Conservation (phyloP, 2,113 vertebrate species). For the Azemiops feae region DNA sequence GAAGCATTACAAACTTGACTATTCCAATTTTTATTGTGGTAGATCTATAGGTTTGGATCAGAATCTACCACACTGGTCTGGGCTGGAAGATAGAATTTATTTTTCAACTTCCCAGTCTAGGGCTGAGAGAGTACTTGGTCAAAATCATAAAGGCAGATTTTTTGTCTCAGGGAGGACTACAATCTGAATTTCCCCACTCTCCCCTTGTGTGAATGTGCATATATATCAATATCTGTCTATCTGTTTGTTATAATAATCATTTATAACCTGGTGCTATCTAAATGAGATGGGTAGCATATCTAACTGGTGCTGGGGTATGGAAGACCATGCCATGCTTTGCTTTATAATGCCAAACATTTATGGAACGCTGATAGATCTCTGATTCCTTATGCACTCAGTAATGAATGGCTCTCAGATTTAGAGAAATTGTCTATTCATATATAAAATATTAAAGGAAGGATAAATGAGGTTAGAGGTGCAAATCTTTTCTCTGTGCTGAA, state of each 20-base stretch:
- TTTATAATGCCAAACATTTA: neutral
- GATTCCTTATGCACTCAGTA: neutral
- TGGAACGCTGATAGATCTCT: neutral
- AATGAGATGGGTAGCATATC: neutral
- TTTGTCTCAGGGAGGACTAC: neutral
- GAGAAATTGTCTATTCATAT: neutral
- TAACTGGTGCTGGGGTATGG: neutral
- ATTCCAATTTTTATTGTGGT: neutral
- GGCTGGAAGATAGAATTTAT: neutral
- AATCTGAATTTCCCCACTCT: neutral
- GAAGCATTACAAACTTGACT: neutral
- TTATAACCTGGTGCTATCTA: neutral
- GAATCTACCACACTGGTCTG: neutral
- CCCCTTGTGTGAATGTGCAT: neutral
- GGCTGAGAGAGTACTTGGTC: neutral
- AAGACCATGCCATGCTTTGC: neutral
- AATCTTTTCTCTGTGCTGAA: neutral
- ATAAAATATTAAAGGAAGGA: neutral
- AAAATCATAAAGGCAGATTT: neutral
- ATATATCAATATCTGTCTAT: neutral
- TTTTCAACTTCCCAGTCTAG: neutral
- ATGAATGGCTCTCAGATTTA: neutral
- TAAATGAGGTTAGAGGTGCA: neutral
- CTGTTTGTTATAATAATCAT: neutral
- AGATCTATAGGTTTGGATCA: neutral